Conservation (phyloP, 1,140 invertebrate species). For the Arctopsyche grandis region DNA sequence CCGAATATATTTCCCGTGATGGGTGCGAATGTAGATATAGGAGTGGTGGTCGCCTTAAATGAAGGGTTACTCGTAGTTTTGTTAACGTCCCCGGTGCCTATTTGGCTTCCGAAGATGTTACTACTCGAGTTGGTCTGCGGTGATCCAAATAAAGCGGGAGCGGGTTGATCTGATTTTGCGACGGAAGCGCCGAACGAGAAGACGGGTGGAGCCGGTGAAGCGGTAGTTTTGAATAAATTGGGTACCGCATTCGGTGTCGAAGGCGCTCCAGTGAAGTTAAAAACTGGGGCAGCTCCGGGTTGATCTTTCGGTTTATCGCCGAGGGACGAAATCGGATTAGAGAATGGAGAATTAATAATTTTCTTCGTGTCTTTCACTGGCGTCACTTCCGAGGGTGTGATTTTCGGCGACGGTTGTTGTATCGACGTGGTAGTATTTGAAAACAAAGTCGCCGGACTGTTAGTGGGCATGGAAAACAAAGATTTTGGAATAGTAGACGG, state of each 20-base stretch:
- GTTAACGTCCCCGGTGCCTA: not conserved
- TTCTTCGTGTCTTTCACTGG: not conserved
- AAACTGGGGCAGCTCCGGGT: not conserved
- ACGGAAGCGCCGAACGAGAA: constrained; percentile 45
- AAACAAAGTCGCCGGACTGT: not conserved
- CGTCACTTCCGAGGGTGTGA: not conserved
- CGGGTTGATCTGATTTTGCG: not conserved
- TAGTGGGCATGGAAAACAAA: constrained; percentile 2
- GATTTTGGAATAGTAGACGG: not conserved
- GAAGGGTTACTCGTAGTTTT: not conserved
- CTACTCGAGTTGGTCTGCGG: constrained; percentile 14
- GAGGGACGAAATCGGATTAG: not conserved
- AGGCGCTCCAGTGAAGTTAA: constrained; percentile 6
- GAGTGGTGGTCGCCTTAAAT: constrained; percentile 12
- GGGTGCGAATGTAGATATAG: not conserved
- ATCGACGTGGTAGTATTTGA: not conserved
- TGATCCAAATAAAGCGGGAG: constrained; percentile 34
- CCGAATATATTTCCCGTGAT: constrained; percentile 27
- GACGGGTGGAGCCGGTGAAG: constrained; percentile 11
- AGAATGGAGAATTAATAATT: not conserved
- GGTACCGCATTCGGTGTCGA: constrained; percentile 7
- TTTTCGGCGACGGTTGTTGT: not conserved
- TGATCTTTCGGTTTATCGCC: constrained; percentile 33
- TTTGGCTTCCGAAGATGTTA: constrained; percentile 40
- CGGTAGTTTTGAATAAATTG: constrained; percentile 22